These are phyloP conservation scores for Quiscalus mexicanus DNA, from an alignment of 2,113 vertebrate genomes.

Conservation along the genomic window DNA sequence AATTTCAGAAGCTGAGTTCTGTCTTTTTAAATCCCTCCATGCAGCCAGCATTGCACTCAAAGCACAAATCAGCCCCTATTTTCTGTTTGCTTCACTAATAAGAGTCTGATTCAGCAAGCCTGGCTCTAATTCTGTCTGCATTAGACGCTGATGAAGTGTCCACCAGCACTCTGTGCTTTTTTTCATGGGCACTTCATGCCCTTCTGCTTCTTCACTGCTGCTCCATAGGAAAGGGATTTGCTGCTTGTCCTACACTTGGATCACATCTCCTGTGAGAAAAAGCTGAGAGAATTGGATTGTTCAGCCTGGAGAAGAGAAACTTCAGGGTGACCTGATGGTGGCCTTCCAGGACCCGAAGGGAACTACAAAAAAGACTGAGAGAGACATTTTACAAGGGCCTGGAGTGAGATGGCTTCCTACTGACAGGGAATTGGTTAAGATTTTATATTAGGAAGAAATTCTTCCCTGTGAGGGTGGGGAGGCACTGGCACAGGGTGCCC, in stretches of 20 bases:
- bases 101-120: neutral
- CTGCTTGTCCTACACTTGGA: neutral
- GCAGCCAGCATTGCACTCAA: fast-evolving
- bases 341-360: neutral
- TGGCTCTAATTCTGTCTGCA: neutral
- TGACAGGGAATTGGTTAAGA: neutral
- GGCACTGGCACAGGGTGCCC: neutral
- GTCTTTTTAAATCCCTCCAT: neutral
- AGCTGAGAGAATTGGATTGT: neutral
- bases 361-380: neutral
- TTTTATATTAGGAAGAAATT: neutral
- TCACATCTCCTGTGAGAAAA: fast-evolving
- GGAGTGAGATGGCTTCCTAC: too few species aligned
- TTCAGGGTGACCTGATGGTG: neutral
- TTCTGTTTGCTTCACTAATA: neutral
- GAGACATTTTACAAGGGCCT: neutral
- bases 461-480: fast-evolving
- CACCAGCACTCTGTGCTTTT: neutral
- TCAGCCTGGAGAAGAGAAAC: neutral
- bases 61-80: neutral
- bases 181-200: neutral
- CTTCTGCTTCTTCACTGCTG: neutral
- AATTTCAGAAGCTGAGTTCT: neutral
- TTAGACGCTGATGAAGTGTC: neutral
- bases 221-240: neutral